Evolutionary conservation across 2,113 vertebrate species (phyloP), one percentile per base, ranked within the genome.

Genomic region (Hucho hucho): DNA sequence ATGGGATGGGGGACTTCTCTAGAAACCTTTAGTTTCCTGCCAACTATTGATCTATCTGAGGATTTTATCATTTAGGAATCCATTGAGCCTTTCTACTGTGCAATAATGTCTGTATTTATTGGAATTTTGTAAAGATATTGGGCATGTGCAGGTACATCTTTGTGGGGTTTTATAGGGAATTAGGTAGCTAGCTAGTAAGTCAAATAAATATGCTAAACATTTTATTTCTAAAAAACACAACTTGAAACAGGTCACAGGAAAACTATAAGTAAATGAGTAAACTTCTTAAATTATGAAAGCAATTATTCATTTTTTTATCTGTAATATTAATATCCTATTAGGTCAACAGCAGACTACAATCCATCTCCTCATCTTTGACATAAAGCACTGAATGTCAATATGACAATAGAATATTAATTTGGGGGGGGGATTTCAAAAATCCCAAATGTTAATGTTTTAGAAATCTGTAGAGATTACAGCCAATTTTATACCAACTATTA

Each of bases 71-170:
- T 95, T 96, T 94, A 94, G 93, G 93, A 93, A 94, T 96, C 89
- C 95, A 95, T 96, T 96, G 96, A 98, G 97, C 97, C 96, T 98
- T 99, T 99, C 97, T 97, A 98, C 96, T 98, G 97, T 99, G 97
- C 97, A 99, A 98, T 99, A 99, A 97, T 98, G 98, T 98, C 97
- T 98, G 96, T 99, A 98, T 99, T 98, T 99, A 98, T 99, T 99
- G 95, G 97, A 96, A 96, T 98, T 96, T 98, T 97, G 95, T 98
- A 95, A 91, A 92, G 88, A 96, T 95, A 95, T 96, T 96, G 94
- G 95, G 96, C 97, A 98, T 97, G 97, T 97, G 96, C 96, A 97
- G 97, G 96, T 97, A 96, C 93, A 94, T 96, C 95, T 96, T 96
- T 93, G 95, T 93, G 91, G 94, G 94, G 93, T 88, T 94, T 94